phyloP scores from a whole-genome alignment of 2,888 invertebrate species.

The Drosophila ezoana region DNA sequence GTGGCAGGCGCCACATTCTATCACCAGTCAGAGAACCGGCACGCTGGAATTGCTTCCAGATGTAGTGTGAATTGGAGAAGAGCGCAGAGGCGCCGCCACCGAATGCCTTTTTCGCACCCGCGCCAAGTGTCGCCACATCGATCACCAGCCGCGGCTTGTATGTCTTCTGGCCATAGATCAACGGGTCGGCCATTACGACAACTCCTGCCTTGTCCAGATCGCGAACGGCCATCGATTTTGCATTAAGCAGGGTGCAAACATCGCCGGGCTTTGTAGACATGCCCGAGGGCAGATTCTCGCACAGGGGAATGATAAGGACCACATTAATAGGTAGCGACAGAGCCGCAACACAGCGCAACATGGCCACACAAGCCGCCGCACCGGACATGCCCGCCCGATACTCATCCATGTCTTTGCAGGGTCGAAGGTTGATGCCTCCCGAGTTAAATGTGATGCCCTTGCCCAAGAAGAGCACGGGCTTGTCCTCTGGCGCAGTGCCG shows the following conservation, averaged over 20 bases:
- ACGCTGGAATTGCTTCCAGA: conserved; percentile 86
- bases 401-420: conserved; percentile 62
- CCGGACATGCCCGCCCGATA: conserved; percentile 87
- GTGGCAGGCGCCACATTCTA: conserved; percentile 88
- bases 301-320: conserved; percentile 83
- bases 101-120: conserved; percentile 86
- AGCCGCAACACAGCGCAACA: conserved; percentile 86
- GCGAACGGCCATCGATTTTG: conserved; percentile 84
- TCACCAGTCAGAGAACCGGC: conserved; percentile 87
- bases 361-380: conserved; percentile 87
- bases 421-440: conserved; percentile 81
- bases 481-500: conserved; percentile 84
- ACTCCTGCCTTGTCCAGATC: conserved; percentile 91
- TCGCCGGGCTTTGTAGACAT: conserved; percentile 86
- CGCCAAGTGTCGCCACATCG: conserved; percentile 86
- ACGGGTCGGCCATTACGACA: conserved; percentile 91
- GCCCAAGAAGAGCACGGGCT: conserved; percentile 86
- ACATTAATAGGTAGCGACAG: conserved; percentile 87
- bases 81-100: conserved; percentile 87
- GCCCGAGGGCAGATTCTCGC: conserved; percentile 86
- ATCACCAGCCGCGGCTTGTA: conserved; percentile 86
- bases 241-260: conserved; percentile 85
- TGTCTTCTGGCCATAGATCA: conserved; percentile 90
- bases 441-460: conserved; percentile 87
- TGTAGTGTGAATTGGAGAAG: conserved; percentile 86